These are phyloP conservation scores for Tigriopus japonicus DNA, from an alignment of 1,140 invertebrate species.

Conservation along the genomic window DNA sequence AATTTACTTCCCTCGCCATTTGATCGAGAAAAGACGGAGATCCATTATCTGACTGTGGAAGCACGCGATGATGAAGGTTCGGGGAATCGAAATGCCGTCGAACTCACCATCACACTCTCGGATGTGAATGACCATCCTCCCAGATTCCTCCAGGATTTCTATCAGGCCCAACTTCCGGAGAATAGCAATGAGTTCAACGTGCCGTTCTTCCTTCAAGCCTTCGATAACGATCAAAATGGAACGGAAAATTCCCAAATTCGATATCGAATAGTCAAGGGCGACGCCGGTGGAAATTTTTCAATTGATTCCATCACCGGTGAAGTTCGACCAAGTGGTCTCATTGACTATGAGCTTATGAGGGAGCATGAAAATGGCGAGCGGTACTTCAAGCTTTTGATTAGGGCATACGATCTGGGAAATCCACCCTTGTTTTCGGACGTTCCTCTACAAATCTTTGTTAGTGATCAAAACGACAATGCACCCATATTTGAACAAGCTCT, in stretches of 20 bases:
- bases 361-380: slow-evolving; percentile 38
- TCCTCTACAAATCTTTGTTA: slow-evolving; percentile 54
- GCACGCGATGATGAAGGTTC: slow-evolving; percentile 66
- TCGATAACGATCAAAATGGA: slow-evolving; percentile 64
- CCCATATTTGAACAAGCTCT: slow-evolving; percentile 52
- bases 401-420: slow-evolving; percentile 54
- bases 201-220: slow-evolving; percentile 52
- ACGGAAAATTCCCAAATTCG: slow-evolving; percentile 65
- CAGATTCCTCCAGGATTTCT: slow-evolving; percentile 54
- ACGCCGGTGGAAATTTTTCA: slow-evolving; percentile 51
- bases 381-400: slow-evolving; percentile 48
- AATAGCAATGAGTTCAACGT: slow-evolving; percentile 56
- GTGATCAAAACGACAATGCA: slow-evolving; percentile 67
- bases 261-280: slow-evolving; percentile 55
- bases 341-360: slow-evolving; percentile 53
- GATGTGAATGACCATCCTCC: slow-evolving; percentile 77
- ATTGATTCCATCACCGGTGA: slow-evolving; percentile 51
- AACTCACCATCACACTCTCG: slow-evolving; percentile 61
- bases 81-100: slow-evolving; percentile 67
- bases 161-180: slow-evolving; percentile 61
- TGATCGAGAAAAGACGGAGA: slow-evolving; percentile 63
- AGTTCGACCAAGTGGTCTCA: slow-evolving; percentile 39
- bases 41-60: slow-evolving; percentile 76
- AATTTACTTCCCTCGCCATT: slow-evolving; percentile 28
- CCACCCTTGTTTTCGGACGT: slow-evolving; percentile 53